Evolutionary conservation across 2,113 vertebrate species (phyloP), one percentile per base, ranked within the genome.

Genomic region (Gallinago media): DNA sequence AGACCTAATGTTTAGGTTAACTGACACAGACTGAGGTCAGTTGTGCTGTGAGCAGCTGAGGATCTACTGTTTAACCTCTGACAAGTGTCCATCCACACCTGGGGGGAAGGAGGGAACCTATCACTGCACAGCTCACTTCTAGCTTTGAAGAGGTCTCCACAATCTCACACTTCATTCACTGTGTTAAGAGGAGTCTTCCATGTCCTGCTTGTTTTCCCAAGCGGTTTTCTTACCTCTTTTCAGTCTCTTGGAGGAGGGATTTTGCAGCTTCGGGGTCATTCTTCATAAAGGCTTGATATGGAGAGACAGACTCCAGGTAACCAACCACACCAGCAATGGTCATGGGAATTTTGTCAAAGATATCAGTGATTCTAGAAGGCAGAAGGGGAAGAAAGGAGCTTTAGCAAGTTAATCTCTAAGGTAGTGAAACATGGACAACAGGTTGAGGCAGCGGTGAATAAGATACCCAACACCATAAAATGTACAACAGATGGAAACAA

Each of bases 251-350:
- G 20, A 99, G 97, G 12, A 99, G 97, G 4, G 55, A 79, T 46
- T 71, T 88, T 61, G 99, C 99, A 92, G 95, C 94, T 94, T 98
- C 62, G 0, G 97, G 98, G 56, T 99, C 92, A 1, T 85, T 84
- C 70, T 95, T 97, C 93, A 94, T 70, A 38, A 98, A 96, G 25
- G 36, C 62, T 96, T 99, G 99, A 89, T 98, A 99, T 0, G 85
- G 38, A 79, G 98, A 99, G 79, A 97, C 96, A 31, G 98, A 98
- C 92, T 99, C 97, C 31, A 98, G 29, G 58, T 98, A 93, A 44
- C 99, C 98, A 44, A 98, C 91, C 85, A 97, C 97, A 42, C 95
- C 90, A 86, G 96, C 95, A 38, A 99, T 82, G 0, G 97, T 97
- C 96, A 98, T 96, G 14, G 96, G 81, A 22, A 77, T 88, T 47